Conservation (phyloP, 2,888 invertebrate genomes). For the Lasioglossum pauxillum region DNA sequence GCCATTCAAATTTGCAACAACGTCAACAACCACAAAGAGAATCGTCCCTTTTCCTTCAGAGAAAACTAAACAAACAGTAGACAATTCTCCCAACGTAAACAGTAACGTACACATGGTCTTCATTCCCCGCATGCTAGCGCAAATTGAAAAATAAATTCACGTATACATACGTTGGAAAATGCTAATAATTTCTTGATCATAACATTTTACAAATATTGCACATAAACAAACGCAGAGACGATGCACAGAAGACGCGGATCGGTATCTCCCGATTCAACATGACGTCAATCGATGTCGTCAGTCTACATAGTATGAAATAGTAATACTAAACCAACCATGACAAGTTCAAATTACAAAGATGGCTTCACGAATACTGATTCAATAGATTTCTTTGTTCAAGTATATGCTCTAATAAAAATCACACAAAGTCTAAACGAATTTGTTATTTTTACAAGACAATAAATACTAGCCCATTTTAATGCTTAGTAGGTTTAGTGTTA, state of each 20-base stretch:
- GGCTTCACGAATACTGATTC: too few species aligned
- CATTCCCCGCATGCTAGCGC: background rate
- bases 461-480: background rate
- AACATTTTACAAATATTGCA: background rate
- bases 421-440: too few species aligned
- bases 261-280: background rate
- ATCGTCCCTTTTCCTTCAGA: background rate
- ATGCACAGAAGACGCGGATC: too few species aligned
- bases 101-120: background rate
- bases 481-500: too few species aligned
- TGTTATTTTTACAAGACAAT: too few species aligned
- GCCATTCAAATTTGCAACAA: background rate
- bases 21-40: background rate
- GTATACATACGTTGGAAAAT: background rate
- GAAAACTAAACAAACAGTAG: background rate
- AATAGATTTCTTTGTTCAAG: background rate
- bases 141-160: background rate
- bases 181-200: background rate
- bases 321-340: background rate
- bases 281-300: background rate
- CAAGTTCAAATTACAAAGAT: background rate
- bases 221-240: background rate
- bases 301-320: background rate
- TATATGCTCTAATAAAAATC: background rate
- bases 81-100: background rate